A percentile compares a stretch with the other conserved stretches of the same genome.
phyloP scores from a whole-genome alignment of 2,113 vertebrate species.

The Vireo altiloquus region DNA sequence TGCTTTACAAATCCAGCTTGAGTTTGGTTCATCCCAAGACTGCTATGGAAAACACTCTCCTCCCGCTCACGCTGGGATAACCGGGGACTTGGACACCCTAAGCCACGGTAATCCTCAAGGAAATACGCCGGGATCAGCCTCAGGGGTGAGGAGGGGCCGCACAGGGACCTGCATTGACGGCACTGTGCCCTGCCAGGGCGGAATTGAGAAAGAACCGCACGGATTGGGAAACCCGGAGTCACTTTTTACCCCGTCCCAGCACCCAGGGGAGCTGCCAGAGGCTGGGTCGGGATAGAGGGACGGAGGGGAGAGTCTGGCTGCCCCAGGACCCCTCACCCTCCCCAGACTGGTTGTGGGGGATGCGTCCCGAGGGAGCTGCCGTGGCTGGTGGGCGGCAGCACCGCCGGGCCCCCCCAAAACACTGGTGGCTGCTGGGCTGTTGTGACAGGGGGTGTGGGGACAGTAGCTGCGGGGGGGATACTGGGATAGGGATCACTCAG shows the following conservation, averaged over 20 bases:
- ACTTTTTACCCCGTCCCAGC: not conserved
- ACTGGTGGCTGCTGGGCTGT: not conserved
- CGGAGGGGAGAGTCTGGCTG: not conserved
- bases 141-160: not conserved
- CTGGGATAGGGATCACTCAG: not conserved
- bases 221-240: not conserved
- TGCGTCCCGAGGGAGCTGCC: too few relatives aligned
- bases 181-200: not conserved
- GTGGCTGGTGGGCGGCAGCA: not conserved
- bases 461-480: not conserved
- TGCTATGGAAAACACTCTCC: not conserved
- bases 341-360: not conserved
- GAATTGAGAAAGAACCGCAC: not conserved
- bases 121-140: not conserved
- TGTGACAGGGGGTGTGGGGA: not conserved
- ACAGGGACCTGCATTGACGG: not conserved
- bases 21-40: not conserved
- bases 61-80: fast-evolving
- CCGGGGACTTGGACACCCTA: not conserved
- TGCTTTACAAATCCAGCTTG: not conserved
- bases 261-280: not conserved
- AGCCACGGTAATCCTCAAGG: not conserved
- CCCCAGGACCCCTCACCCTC: not conserved
- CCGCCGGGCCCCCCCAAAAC: not conserved
- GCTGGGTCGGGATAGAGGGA: not conserved